phyloP scores from a whole-genome alignment of 2,888 invertebrate genomes.

The Drosophila ustulata region DNA sequence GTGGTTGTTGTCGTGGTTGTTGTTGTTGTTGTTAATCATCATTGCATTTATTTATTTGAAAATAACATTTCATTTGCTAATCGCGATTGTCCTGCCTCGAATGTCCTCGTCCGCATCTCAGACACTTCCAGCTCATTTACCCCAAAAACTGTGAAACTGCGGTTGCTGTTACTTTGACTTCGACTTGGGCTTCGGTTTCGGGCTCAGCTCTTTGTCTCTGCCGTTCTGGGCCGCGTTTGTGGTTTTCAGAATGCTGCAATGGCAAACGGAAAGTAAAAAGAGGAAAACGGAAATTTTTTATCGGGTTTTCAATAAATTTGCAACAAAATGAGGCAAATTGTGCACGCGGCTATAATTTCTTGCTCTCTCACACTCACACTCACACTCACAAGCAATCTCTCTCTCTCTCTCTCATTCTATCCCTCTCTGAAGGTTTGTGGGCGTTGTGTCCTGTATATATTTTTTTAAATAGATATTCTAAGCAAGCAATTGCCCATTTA shows the following conservation, averaged over 20 bases:
- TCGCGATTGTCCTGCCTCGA: slow-evolving; percentile 17
- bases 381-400: neutral
- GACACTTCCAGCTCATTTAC: slow-evolving; percentile 69
- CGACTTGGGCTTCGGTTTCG: neutral
- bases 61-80: slow-evolving; percentile 41
- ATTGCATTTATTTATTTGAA: slow-evolving; percentile 38
- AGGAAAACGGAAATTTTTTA: slow-evolving; percentile 64
- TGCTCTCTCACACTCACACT: neutral
- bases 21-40: slow-evolving; percentile 12
- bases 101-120: slow-evolving; percentile 30
- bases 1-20: neutral
- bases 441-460: slow-evolving; percentile 5
- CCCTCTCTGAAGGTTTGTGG: neutral
- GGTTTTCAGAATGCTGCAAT: slow-evolving; percentile 53
- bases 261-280: slow-evolving; percentile 45
- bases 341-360: slow-evolving; percentile 31
- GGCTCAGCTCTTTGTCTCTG: neutral
- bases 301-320: slow-evolving; percentile 68
- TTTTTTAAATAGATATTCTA: slow-evolving; percentile 10
- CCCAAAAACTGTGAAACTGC: slow-evolving; percentile 19
- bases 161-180: neutral
- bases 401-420: neutral
- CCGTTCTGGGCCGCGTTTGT: slow-evolving; percentile 12
- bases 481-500: slow-evolving; percentile 10
- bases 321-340: slow-evolving; percentile 65